Conservation (phyloP, 2,888 invertebrate genomes). For the Tortricodes alternella region DNA sequence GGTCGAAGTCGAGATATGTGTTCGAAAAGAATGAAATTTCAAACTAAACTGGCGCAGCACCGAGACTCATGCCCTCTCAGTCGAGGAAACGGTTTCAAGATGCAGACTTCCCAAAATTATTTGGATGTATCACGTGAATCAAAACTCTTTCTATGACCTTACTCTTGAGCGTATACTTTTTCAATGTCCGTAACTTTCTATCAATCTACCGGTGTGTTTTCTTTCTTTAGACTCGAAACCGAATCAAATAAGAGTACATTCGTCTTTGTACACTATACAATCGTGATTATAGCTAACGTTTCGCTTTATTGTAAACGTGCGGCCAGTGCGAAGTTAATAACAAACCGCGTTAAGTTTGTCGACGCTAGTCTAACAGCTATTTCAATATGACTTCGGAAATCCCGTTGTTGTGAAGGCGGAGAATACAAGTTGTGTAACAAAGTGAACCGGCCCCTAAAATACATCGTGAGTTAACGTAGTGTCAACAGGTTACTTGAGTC, state of each 20-base stretch:
- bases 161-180: too few relatives aligned
- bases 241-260: neutral
- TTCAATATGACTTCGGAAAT: conserved; percentile 44
- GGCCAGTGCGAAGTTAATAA: conserved; percentile 24
- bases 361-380: conserved; percentile 38
- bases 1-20: conserved; percentile 77
- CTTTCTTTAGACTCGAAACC: neutral
- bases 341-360: conserved; percentile 23
- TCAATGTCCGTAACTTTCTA: neutral
- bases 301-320: conserved; percentile 1
- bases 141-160: conserved; percentile 26
- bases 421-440: conserved; percentile 55
- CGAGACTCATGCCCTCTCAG: conserved; percentile 46
- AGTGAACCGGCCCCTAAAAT: conserved; percentile 61
- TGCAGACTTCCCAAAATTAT: conserved; percentile 53
- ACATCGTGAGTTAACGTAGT: conserved; percentile 60
- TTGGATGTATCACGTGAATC: conserved; percentile 48
- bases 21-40: conserved; percentile 78
- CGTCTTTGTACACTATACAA: neutral
- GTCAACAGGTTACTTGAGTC: conserved; percentile 80
- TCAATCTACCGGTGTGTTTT: neutral
- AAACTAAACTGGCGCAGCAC: conserved; percentile 65
- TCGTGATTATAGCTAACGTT: conserved; percentile 12
- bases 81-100: conserved; percentile 53
- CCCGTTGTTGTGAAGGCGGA: conserved; percentile 39